Percentiles rank a stretch among this genome's conserved stretches.
Conservation (phyloP, 2,113 vertebrate genomes). For the Riparia riparia region DNA sequence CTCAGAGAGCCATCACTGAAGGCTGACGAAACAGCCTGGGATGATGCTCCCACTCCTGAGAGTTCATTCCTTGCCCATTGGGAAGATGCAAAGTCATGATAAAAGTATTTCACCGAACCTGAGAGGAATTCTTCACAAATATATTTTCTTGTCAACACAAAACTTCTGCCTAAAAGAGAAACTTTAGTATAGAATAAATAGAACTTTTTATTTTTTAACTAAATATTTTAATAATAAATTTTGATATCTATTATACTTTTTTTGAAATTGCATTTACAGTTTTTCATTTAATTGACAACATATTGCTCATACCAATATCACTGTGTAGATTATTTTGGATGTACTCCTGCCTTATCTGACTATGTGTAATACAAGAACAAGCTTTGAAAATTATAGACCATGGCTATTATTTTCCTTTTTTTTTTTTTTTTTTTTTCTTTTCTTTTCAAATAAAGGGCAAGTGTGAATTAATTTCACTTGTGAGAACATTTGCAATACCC, state of each 20-base stretch:
- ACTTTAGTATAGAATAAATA: neutral
- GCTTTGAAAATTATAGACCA: neutral
- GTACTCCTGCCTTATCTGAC: neutral
- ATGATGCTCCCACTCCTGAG: accelerated
- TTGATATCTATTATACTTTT: neutral
- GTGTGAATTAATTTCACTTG: conserved; percentile 3
- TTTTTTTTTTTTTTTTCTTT: neutral
- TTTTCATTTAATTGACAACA: neutral
- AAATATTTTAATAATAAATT: neutral
- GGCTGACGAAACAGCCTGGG: neutral
- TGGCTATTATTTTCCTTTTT: neutral
- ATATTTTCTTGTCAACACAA: neutral
- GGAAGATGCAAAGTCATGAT: neutral
- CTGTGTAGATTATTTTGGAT: neutral
- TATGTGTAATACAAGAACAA: neutral
- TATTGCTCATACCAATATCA: neutral
- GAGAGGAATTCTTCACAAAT: neutral
- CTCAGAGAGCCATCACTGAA: neutral
- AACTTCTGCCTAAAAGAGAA: neutral
- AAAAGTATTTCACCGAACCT: neutral
- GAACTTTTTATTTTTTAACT: neutral
- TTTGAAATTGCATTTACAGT: neutral
- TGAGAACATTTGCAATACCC: neutral
- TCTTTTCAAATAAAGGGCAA: conserved; percentile 12
- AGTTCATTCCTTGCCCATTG: neutral